Evolutionary conservation across 2,113 vertebrate genomes (phyloP).

Genomic region (Gallinago jamesoni): DNA sequence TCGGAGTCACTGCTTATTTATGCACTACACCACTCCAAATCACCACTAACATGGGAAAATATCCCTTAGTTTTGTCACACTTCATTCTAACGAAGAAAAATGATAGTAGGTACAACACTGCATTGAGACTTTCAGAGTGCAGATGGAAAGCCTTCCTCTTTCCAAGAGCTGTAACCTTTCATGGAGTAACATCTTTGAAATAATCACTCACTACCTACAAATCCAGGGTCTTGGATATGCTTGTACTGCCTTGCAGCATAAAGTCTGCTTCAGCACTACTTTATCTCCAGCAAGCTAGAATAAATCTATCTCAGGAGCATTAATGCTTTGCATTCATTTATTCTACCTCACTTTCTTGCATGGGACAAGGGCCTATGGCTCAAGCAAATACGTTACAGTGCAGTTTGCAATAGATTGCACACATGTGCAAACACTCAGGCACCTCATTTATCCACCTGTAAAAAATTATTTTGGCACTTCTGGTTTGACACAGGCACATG

Average conservation of each 20-base stretch:
- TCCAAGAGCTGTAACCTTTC: neutral
- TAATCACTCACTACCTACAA: neutral
- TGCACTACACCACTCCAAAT: neutral
- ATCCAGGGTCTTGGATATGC: neutral
- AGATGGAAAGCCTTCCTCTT: neutral
- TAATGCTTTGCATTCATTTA: neutral
- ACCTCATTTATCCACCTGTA: constrained; percentile 3
- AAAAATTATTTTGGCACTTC: neutral
- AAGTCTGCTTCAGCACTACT: neutral
- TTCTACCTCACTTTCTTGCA: neutral
- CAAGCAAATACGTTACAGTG: neutral
- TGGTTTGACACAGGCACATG: neutral
- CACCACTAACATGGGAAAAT: neutral
- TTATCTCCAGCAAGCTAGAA: neutral
- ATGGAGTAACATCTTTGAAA: neutral
- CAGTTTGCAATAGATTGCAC: neutral
- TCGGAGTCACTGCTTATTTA: neutral
- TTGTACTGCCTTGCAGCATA: neutral
- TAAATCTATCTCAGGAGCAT: neutral
- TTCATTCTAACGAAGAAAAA: neutral
- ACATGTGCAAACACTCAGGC: neutral
- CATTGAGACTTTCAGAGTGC: neutral
- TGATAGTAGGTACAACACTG: neutral
- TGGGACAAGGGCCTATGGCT: neutral
- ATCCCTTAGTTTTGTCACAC: neutral